Evolutionary conservation across 2,113 vertebrate species (phyloP), one percentile per base, ranked within the genome.

Genomic region (Prolemur simus): DNA sequence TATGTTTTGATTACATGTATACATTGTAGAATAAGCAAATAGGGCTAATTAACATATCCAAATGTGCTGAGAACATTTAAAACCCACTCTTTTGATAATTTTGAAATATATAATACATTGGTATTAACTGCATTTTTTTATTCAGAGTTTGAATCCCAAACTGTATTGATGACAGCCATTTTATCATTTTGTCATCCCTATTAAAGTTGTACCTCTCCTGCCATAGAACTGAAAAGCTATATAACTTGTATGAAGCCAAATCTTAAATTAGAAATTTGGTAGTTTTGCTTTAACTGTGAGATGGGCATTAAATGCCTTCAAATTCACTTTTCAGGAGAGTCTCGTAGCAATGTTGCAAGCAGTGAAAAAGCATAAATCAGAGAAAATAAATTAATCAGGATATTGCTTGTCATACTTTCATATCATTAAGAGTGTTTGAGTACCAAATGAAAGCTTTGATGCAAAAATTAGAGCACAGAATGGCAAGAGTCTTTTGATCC

Each of bases 371-470:
- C 71, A 73, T 45, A 91, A 93, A 60, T 80, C 52, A 83, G n/a
- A 81, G 60, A 85, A 95, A 97, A 89, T 83, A 87, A 96, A 92
- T 92, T 95, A 96, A 96, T 84, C 76, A 94, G 68, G 69, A 94
- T 95, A 74, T 54, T 87, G 49, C 94, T 89, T 88, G 95, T 93
- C 86, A 93, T 52, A 87, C 73, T 96, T 95, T 89, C 95, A 87
- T 76, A 87, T 95, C 80, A 94, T 97, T 95, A 95, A 83, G 78
- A 94, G 95, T 91, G n/a, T 89, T 18, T 91, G 87, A 97, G 74
- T 77, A 82, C 58, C 96, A 93, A 97, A 93, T 93, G 91, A 97
- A 95, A 91, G 91, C 95, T 95, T 96, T 97, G 86, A 96, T 95
- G 89, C 63, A 93, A 80, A 97, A 96, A 93, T 91, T 84, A 89